These are phyloP conservation scores for Eutrigla gurnardus DNA, from an alignment of 2,797 vertebrate genomes.

Conservation along the genomic window DNA sequence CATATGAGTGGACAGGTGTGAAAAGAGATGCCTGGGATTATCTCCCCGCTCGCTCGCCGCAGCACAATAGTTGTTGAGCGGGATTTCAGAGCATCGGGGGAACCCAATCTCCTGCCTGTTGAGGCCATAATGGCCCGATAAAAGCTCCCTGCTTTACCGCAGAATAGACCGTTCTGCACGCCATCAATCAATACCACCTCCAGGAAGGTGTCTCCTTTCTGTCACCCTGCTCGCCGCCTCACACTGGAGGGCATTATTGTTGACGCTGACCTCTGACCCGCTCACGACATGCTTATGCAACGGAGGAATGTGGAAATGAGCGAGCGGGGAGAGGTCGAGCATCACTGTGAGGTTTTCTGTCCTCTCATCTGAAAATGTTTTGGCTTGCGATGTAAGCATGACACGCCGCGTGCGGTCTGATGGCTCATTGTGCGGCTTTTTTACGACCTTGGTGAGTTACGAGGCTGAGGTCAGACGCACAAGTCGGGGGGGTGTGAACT, in stretches of 20 bases:
- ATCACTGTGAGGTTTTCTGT: background rate
- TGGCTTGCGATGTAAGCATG: conserved; percentile 22
- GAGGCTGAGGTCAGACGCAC: conserved; percentile 36
- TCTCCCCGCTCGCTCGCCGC: conserved; percentile 38
- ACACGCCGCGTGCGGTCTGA: background rate
- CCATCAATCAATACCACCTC: conserved; percentile 52
- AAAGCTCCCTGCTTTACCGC: conserved; percentile 56
- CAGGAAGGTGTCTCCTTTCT: conserved; percentile 71
- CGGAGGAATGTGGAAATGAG: conserved; percentile 43
- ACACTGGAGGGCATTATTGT: conserved; percentile 37
- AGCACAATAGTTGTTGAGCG: conserved; percentile 67
- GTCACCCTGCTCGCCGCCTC: conserved; percentile 26
- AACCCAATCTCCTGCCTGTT: conserved; percentile 68
- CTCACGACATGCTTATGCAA: conserved; percentile 46
- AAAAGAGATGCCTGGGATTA: conserved; percentile 69
- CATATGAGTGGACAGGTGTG: conserved; percentile 75
- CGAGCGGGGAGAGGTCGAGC: background rate
- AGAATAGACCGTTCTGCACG: conserved; percentile 53
- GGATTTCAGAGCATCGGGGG: conserved; percentile 60
- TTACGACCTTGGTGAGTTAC: conserved; percentile 51
- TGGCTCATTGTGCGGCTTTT: conserved; percentile 46
- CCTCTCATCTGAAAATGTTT: conserved; percentile 25
- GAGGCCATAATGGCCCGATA: conserved; percentile 62
- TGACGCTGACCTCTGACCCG: conserved; percentile 58
- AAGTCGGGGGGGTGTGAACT: conserved; percentile 25